phyloP scores from a whole-genome alignment of 37 sponge, comb jelly and placozoan genomes.

The Spongia lamella region DNA sequence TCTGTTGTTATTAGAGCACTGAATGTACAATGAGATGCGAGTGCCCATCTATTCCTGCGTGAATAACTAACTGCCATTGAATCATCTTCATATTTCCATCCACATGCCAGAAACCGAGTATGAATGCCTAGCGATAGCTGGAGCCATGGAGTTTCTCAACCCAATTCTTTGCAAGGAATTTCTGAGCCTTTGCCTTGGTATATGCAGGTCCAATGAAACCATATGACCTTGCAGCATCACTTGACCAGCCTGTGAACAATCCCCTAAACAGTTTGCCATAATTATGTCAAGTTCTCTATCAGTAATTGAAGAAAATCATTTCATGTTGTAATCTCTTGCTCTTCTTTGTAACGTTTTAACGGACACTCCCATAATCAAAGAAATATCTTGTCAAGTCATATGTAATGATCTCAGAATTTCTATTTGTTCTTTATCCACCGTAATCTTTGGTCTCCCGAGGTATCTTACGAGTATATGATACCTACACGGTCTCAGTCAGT shows the following conservation, averaged over 20 bases:
- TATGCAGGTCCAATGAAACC: neutral
- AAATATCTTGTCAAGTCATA: slow-evolving; percentile 9
- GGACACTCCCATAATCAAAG: neutral
- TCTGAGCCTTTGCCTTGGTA: neutral
- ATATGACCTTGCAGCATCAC: slow-evolving; percentile 18
- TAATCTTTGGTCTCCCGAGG: slow-evolving; percentile 22
- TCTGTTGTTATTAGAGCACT: neutral
- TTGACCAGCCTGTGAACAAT: slow-evolving; percentile 8
- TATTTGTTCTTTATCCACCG: slow-evolving; percentile 6
- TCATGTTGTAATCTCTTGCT: slow-evolving; percentile 1
- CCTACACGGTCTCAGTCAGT: too few relatives aligned
- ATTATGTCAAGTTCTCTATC: neutral
- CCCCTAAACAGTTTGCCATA: neutral
- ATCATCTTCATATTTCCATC: too few relatives aligned
- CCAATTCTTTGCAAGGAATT: neutral
- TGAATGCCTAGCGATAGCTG: too few relatives aligned
- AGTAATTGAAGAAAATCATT: neutral
- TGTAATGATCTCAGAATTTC: neutral
- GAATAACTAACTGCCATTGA: too few relatives aligned
- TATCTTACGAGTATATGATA: too few relatives aligned
- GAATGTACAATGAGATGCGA: neutral
- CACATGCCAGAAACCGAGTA: too few relatives aligned
- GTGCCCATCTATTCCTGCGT: neutral
- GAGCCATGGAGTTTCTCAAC: too few relatives aligned
- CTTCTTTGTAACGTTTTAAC: slow-evolving; percentile 15